Base-by-base conservation (phyloP, 2,797 vertebrate genomes). In the Phylloscopus collybita region DNA sequence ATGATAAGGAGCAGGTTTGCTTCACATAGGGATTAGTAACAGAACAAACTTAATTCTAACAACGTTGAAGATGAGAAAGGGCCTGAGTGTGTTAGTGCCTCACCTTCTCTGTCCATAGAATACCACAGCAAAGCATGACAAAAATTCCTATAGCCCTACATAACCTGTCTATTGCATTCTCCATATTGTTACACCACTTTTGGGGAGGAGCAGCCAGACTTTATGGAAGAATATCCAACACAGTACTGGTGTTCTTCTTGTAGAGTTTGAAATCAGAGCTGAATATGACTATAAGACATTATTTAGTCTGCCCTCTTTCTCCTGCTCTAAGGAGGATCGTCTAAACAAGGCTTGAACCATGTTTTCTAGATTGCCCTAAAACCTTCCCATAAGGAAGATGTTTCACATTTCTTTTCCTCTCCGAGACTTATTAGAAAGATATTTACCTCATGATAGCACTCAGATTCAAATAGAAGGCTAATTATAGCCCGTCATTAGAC, bases 1-100 rank as follows among this genome's bases (percentile, higher is more conserved):
- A 26, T 49, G 17, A 59, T 26, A 64, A 66, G 13, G 61, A 86
- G 65, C 38, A 20, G 1, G 0, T 38, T 26, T 22, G 29, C 11
- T 57, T 34, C 50, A 45, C 4, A 3, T 44, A 53, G n/a, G 47
- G 84, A 84, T 27, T 45, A 90, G 42, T 45, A 75, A 54, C 27
- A 82, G 60, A 90, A 44, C 9, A 56, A 89, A 61, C 3, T 50
- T 72, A 74, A 42, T n/a, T 72, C 26, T 70, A 51, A 42, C 36
- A 75, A 57, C 14, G 9, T 3, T 23, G 27, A 59, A 70, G 38
- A 10, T n/a, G 14, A 87, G 53, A 21, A 76, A 76, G 29, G 62
- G 27, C 12, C 29, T 72, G 4, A 0, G 0, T 51, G 26, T 54
- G 10, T 17, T 40, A 14, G 3, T 69, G 22, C 6, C 18, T 79